Conservation (phyloP, 2,797 vertebrate species). For the Syngnathus acus region DNA sequence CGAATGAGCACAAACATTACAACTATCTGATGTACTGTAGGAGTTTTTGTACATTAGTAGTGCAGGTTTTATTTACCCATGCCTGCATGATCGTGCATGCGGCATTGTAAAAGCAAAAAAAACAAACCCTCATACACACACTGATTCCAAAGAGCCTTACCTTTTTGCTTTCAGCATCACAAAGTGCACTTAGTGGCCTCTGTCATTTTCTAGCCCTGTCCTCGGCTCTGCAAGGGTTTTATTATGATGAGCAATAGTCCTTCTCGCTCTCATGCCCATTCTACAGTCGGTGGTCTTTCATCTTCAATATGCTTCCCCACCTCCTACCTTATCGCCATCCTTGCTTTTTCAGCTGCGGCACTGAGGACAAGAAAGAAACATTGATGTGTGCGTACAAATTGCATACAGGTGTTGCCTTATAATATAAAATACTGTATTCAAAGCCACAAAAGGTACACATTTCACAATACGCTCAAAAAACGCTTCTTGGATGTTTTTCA, state of each 20-base stretch:
- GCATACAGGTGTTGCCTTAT: neutral
- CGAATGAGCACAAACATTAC: constrained; percentile 2
- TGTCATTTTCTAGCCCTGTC: constrained; percentile 46
- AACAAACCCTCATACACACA: constrained; percentile 23
- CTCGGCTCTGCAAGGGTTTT: constrained; percentile 31
- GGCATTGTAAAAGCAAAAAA: constrained; percentile 12
- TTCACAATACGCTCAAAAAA: neutral
- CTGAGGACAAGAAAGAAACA: neutral
- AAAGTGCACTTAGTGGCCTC: constrained; percentile 56
- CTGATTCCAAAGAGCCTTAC: constrained; percentile 54
- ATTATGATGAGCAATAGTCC: constrained; percentile 41
- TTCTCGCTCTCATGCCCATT: constrained; percentile 16
- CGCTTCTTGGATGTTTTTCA: neutral
- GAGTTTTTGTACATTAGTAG: constrained; percentile 41
- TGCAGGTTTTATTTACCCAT: constrained; percentile 55
- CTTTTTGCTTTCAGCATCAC: constrained; percentile 52
- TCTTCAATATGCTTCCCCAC: constrained; percentile 16
- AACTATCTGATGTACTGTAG: constrained; percentile 25
- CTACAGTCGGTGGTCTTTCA: constrained; percentile 31
- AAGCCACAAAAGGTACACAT: neutral
- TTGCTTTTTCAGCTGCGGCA: constrained; percentile 15
- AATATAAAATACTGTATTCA: neutral
- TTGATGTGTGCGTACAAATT: neutral
- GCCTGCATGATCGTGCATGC: constrained; percentile 17
- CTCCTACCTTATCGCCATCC: constrained; percentile 12